A percentile compares a stretch with the other conserved stretches of the same genome.
Conservation (phyloP, 2,113 vertebrate genomes). For the Delphinus delphis region DNA sequence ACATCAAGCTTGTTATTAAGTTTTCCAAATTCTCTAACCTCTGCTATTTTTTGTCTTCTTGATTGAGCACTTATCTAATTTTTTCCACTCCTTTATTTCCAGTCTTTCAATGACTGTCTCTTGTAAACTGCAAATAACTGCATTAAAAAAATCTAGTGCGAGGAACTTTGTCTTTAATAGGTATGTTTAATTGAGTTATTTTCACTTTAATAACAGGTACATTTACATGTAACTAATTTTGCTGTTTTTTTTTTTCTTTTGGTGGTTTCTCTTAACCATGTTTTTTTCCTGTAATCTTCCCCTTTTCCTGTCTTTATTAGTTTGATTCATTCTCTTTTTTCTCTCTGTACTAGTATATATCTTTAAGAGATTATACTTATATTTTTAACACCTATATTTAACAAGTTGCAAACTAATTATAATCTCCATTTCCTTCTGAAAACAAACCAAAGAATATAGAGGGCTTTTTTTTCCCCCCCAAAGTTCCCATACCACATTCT, state of each 20-base stretch:
- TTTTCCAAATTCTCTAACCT: background rate
- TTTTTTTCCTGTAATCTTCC: background rate
- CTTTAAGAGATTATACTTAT: background rate
- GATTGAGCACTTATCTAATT: background rate
- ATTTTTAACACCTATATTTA: background rate
- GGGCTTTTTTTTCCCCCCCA: background rate
- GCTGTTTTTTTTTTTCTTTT: background rate
- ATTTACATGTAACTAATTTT: background rate
- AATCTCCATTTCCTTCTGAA: background rate
- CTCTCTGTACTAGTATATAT: background rate
- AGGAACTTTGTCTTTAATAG: background rate
- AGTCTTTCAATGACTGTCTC: background rate
- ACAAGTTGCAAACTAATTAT: background rate
- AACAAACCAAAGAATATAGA: background rate
- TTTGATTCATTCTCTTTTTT: background rate
- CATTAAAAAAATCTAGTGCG: background rate
- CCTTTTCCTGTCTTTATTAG: background rate
- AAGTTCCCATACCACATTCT: background rate
- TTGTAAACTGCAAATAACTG: background rate
- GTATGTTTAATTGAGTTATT: background rate
- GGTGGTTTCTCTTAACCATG: background rate
- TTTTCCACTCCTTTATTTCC: background rate
- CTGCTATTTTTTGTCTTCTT: background rate
- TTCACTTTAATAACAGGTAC: background rate
- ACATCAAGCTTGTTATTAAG: background rate